phyloP scores from a whole-genome alignment of 2,113 vertebrate genomes.

The Cottus gobio region DNA sequence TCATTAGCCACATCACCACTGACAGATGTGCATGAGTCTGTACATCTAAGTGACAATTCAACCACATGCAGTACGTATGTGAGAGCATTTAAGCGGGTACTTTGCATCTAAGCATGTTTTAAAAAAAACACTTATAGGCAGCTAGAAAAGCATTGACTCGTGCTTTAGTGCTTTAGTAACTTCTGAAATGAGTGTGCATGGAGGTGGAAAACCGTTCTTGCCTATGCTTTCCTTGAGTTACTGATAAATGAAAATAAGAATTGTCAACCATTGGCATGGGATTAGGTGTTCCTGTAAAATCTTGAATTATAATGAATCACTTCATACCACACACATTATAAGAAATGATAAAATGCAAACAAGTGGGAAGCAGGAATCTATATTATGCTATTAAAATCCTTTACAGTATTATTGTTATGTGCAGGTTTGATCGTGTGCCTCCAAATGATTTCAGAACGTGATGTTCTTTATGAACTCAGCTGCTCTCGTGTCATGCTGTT shows the following conservation, averaged over 20 bases:
- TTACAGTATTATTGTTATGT: conserved; percentile 1
- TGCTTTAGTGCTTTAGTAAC: conserved; percentile 19
- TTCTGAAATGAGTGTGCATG: conserved; percentile 9
- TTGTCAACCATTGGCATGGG: neutral
- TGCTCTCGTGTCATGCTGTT: conserved; percentile 41
- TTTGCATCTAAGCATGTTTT: conserved; percentile 36
- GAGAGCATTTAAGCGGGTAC: conserved; percentile 10
- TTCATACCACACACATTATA: neutral
- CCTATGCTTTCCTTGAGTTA: conserved; percentile 1
- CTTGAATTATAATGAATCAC: neutral
- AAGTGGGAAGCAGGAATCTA: neutral
- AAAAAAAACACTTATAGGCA: conserved; percentile 10
- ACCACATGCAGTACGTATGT: conserved; percentile 7
- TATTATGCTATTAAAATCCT: neutral
- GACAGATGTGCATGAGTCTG: conserved; percentile 43
- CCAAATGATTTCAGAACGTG: conserved; percentile 23
- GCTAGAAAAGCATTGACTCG: neutral
- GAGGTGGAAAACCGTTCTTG: conserved; percentile 17
- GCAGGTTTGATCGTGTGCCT: conserved; percentile 5
- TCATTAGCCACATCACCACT: conserved; percentile 57
- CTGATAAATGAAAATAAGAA: neutral
- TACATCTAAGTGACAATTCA: conserved; percentile 28
- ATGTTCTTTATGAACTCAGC: conserved; percentile 43
- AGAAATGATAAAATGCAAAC: neutral
- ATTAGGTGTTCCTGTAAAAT: neutral